Conservation (phyloP, 2,113 vertebrate genomes). For the Odocoileus hemionus region DNA sequence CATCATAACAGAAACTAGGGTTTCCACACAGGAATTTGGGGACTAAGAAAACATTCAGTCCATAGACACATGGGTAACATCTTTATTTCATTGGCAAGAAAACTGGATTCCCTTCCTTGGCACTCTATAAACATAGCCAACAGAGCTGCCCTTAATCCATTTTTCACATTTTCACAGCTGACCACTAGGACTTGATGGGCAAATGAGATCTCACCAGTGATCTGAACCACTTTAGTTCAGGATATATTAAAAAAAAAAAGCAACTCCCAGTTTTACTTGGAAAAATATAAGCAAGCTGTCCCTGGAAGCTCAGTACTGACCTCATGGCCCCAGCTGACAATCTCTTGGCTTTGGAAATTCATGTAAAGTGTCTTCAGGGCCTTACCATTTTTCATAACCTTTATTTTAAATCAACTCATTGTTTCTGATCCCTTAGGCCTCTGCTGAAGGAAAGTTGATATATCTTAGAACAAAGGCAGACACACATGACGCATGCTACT, state of each 20-base stretch:
- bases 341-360: slow-evolving; percentile 17
- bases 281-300: background rate
- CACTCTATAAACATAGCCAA: background rate
- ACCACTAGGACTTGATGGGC: background rate
- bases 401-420: slow-evolving; percentile 39
- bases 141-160: background rate
- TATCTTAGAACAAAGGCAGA: background rate
- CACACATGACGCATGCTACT: background rate
- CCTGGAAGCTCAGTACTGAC: background rate
- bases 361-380: background rate
- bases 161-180: slow-evolving; percentile 31
- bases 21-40: background rate
- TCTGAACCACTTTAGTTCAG: background rate
- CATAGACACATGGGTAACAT: background rate
- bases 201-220: background rate
- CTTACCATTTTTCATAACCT: slow-evolving; percentile 49
- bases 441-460: background rate
- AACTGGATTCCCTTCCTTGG: background rate
- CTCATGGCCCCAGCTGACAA: background rate
- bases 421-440: background rate
- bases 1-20: background rate
- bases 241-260: background rate
- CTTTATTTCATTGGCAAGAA: background rate
- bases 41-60: background rate
- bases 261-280: background rate